phyloP scores from a whole-genome alignment of 2,888 invertebrate genomes.

The Ormyrus labotus region DNA sequence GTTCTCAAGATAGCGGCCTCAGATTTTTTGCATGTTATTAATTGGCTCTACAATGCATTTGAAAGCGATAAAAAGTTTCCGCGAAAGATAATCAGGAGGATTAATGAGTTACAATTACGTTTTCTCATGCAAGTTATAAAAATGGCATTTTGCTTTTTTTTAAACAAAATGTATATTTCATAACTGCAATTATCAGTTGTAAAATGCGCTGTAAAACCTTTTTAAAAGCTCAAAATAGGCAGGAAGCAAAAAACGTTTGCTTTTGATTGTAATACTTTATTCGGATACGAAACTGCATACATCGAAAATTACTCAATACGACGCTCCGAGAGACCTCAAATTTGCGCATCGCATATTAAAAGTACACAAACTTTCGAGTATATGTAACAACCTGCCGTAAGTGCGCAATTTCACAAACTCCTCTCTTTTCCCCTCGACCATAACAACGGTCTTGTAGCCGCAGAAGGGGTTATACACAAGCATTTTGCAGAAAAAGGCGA shows the following conservation, averaged over 20 bases:
- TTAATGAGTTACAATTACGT: too few species aligned
- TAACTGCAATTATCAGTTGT: too few species aligned
- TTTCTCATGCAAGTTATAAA: too few species aligned
- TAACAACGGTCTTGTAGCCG: not conserved
- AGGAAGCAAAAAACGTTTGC: not conserved
- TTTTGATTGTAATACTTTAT: not conserved
- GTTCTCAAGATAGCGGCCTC: conserved; percentile 26
- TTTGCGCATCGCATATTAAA: conserved; percentile 23
- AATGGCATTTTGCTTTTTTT: too few species aligned
- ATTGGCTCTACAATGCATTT: not conserved
- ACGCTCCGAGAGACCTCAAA: not conserved
- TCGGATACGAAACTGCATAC: not conserved
- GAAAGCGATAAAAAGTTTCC: conserved; percentile 5
- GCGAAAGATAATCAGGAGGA: conserved; percentile 23
- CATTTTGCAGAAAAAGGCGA: conserved; percentile 1
- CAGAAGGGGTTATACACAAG: not conserved
- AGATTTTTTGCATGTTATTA: conserved; percentile 40
- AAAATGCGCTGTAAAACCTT: not conserved
- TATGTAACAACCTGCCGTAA: conserved; percentile 11
- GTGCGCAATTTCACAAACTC: conserved; percentile 23
- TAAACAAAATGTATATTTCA: too few species aligned
- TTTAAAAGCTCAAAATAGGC: not conserved
- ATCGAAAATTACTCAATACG: conserved; percentile 5
- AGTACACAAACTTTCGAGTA: conserved; percentile 28
- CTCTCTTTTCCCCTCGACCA: not conserved